A percentile compares a stretch with the other conserved stretches of the same genome.
phyloP scores from a whole-genome alignment of 2,888 invertebrate genomes.

The Caenorhabditis sp. region DNA sequence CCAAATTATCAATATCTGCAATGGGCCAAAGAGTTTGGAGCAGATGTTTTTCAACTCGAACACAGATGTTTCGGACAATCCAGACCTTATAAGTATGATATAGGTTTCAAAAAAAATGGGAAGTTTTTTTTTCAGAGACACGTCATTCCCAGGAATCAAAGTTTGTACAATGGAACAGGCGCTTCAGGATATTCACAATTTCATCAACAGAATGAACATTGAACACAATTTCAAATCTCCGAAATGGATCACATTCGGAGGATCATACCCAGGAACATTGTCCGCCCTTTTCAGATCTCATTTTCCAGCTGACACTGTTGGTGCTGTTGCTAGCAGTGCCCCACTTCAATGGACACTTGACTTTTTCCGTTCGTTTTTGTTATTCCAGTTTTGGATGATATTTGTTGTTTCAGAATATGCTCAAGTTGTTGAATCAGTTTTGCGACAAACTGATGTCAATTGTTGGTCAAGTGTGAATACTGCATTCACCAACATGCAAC shows the following conservation, averaged over 20 bases:
- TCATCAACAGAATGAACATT: constrained; percentile 80
- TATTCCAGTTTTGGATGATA: neutral
- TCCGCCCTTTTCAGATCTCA: constrained; percentile 54
- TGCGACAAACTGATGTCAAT: constrained; percentile 29
- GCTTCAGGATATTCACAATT: constrained; percentile 83
- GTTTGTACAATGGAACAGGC: constrained; percentile 78
- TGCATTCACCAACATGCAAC: constrained; percentile 47
- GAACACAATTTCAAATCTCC: constrained; percentile 63
- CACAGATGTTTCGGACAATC: constrained; percentile 62
- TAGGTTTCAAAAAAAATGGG: neutral
- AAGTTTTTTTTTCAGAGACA: constrained; percentile 77
- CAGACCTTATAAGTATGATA: constrained; percentile 7
- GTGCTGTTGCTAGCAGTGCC: constrained; percentile 57
- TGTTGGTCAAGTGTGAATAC: constrained; percentile 38
- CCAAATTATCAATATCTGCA: constrained; percentile 39
- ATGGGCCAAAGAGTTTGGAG: constrained; percentile 55
- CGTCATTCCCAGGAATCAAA: constrained; percentile 81
- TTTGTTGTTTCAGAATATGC: constrained; percentile 46
- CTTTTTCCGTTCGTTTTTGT: constrained; percentile 44
- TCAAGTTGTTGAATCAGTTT: constrained; percentile 52
- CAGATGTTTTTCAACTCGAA: constrained; percentile 61
- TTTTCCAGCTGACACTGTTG: constrained; percentile 53
- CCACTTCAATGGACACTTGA: constrained; percentile 54
- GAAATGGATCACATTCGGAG: constrained; percentile 94
- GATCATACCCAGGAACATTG: constrained; percentile 83